Evolutionary conservation across 2,888 invertebrate genomes (phyloP).

Genomic region (Fragum sueziense): DNA sequence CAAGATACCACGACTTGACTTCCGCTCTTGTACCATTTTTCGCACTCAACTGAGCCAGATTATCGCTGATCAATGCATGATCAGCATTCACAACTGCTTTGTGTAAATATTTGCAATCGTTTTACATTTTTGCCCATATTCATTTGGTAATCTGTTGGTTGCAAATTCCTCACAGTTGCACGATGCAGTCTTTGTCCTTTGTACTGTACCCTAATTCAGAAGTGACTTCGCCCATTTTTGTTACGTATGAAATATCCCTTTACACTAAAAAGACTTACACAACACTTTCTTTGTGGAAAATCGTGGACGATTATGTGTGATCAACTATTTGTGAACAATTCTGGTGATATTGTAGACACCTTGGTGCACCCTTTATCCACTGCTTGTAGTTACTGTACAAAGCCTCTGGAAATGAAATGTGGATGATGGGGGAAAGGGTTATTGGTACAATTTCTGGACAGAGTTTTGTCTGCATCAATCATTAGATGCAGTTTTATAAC

Average conservation of each 20-base stretch:
- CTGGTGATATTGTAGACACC: no score
- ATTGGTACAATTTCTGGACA: neutral
- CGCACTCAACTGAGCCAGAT: neutral
- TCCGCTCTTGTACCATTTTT: neutral
- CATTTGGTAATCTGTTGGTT: no score
- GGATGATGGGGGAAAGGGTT: neutral
- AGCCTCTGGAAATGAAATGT: no score
- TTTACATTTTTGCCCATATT: no score
- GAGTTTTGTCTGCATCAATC: no score
- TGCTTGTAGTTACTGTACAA: no score
- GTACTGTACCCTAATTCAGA: slow-evolving; percentile 12
- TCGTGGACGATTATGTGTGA: no score
- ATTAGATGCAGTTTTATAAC: no score
- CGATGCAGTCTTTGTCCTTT: slow-evolving; percentile 3
- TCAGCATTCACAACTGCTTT: neutral
- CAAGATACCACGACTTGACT: neutral
- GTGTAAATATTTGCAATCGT: neutral
- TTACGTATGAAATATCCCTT: neutral
- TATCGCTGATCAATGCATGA: neutral
- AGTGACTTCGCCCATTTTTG: slow-evolving; percentile 8
- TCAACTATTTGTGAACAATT: no score
- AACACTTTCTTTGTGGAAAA: no score
- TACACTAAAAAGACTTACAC: no score
- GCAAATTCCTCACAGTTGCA: neutral
- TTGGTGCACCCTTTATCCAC: no score